These are phyloP conservation scores for Butastur rufipennis DNA, from an alignment of 2,113 vertebrate species.

Conservation along the genomic window DNA sequence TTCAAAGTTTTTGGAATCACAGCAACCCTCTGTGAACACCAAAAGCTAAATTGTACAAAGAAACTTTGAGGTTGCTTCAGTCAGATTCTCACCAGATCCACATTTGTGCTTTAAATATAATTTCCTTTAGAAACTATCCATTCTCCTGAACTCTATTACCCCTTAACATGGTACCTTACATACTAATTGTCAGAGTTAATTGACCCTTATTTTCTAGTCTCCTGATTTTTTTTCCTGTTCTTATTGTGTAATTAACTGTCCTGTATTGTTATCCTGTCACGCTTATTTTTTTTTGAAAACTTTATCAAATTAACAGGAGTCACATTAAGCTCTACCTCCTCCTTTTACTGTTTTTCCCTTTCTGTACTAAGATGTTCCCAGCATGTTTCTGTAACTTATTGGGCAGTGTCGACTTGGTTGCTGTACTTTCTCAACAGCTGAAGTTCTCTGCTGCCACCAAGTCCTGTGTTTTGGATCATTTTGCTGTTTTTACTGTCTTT, in stretches of 20 bases:
- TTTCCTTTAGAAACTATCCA: neutral
- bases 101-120: neutral
- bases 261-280: neutral
- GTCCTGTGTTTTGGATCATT: neutral
- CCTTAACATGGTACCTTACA: neutral
- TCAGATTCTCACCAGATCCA: neutral
- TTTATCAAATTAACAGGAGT: neutral
- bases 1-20: neutral
- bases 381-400: neutral
- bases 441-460: neutral
- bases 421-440: neutral
- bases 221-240: neutral
- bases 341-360: neutral
- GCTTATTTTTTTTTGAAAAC: neutral
- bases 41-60: neutral
- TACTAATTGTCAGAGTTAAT: neutral
- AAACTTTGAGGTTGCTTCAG: neutral
- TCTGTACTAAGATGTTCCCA: neutral
- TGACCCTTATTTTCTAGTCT: neutral
- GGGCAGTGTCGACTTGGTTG: no score
- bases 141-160: neutral
- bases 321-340: neutral
- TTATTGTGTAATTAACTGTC: neutral
- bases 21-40: neutral
- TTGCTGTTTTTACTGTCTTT: neutral